Evolutionary conservation across 2,113 vertebrate species (phyloP).

Genomic region (Apodemus sylvaticus): DNA sequence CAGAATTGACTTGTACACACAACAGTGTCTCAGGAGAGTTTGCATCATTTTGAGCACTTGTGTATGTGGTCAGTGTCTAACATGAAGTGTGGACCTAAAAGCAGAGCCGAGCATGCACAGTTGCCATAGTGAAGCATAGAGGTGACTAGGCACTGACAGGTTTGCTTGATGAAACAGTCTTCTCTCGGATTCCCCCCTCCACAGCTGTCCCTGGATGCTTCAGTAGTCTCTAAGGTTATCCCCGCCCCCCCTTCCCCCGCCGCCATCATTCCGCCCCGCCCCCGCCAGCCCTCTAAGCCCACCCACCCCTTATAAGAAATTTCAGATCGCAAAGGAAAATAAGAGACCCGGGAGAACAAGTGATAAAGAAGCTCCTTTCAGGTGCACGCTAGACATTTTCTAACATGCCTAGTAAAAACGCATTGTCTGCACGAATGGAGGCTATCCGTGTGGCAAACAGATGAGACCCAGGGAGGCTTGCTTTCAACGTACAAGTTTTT

Average conservation of each 20-base stretch:
- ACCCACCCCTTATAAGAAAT: neutral
- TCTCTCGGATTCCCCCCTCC: neutral
- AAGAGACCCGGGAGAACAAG: too few species aligned
- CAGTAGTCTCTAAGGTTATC: neutral
- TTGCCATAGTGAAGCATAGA: neutral
- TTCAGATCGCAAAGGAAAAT: neutral
- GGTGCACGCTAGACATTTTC: neutral
- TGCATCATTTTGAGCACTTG: neutral
- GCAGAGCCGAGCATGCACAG: neutral
- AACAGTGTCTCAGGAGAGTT: neutral
- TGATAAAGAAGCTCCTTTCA: neutral
- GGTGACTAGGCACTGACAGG: neutral
- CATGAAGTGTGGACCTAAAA: slow-evolving; percentile 1
- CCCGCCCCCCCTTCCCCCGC: too few species aligned
- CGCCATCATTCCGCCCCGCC: accelerated
- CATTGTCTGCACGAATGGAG: neutral
- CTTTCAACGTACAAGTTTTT: neutral
- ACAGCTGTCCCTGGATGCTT: neutral
- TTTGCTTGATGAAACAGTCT: neutral
- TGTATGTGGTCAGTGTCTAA: slow-evolving; percentile 22
- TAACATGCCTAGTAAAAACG: neutral
- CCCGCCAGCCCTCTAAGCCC: neutral
- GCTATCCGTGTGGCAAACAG: neutral
- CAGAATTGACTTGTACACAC: neutral
- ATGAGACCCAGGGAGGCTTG: neutral